Percentiles rank a stretch among this genome's conserved stretches.
phyloP scores from a whole-genome alignment of 2,797 vertebrate genomes.

The Acropternis orthonyx region DNA sequence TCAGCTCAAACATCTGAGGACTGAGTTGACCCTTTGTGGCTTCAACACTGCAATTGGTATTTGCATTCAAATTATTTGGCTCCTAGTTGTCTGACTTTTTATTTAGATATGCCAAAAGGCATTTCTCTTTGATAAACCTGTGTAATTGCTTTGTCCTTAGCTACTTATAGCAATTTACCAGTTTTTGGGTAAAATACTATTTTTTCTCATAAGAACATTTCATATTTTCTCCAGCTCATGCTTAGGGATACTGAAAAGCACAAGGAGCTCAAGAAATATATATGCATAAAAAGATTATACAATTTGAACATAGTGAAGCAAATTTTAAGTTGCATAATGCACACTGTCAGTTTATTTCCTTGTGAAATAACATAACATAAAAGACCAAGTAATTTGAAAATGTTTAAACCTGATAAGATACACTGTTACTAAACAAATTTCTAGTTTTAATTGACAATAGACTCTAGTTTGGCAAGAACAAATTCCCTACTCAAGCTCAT shows the following conservation, averaged over 20 bases:
- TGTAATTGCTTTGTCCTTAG: not conserved
- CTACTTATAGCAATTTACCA: not conserved
- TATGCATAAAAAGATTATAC: not conserved
- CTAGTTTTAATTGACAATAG: not conserved
- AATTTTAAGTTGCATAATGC: not conserved
- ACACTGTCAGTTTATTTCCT: not conserved
- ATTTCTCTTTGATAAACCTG: not conserved
- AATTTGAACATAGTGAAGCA: not conserved
- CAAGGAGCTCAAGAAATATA: not conserved
- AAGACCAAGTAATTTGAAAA: not conserved
- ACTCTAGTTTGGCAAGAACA: not conserved
- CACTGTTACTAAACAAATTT: not conserved
- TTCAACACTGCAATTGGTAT: not conserved
- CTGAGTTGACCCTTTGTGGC: not conserved
- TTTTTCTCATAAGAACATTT: not conserved
- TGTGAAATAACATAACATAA: not conserved
- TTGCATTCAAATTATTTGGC: not conserved
- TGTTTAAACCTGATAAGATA: not conserved
- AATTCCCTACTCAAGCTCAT: not conserved
- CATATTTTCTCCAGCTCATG: not conserved
- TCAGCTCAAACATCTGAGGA: not conserved
- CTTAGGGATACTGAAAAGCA: not conserved
- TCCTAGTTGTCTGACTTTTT: conserved; percentile 3
- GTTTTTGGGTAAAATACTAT: not conserved
- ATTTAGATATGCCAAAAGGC: not conserved